phyloP scores from a whole-genome alignment of 2,113 vertebrate species.

The Papio anubis region DNA sequence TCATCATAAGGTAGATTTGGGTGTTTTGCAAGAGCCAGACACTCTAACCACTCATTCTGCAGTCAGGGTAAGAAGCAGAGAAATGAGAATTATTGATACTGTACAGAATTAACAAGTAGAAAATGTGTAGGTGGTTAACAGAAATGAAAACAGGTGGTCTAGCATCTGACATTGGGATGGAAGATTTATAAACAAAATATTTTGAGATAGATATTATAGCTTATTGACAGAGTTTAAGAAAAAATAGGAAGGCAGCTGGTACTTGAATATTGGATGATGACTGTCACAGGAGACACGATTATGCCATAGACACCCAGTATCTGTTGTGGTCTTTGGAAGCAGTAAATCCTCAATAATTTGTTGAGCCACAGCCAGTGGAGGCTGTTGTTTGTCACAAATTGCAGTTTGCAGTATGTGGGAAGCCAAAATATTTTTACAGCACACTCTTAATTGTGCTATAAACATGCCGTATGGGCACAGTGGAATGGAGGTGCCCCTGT shows the following conservation, averaged over 20 bases:
- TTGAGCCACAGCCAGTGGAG: background rate
- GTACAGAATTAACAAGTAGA: fast-evolving
- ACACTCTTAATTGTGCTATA: fast-evolving
- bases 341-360: fast-evolving
- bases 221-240: background rate
- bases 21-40: background rate
- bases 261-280: background rate
- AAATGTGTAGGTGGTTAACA: background rate
- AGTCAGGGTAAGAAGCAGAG: background rate
- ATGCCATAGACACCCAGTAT: fast-evolving
- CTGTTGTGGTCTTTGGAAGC: background rate
- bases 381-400: background rate
- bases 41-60: background rate
- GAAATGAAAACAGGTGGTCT: background rate
- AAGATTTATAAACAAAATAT: background rate
- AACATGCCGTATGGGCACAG: fast-evolving
- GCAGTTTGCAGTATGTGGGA: background rate
- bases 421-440: background rate
- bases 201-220: fast-evolving
- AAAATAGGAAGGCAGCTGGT: background rate
- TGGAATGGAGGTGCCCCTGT: background rate
- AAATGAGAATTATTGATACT: background rate
- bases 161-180: background rate
- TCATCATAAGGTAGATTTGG: background rate
- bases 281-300: fast-evolving